Evolutionary conservation across 2,113 vertebrate species (phyloP), one percentile per base, ranked within the genome.

Genomic region (Oreochromis niloticus): DNA sequence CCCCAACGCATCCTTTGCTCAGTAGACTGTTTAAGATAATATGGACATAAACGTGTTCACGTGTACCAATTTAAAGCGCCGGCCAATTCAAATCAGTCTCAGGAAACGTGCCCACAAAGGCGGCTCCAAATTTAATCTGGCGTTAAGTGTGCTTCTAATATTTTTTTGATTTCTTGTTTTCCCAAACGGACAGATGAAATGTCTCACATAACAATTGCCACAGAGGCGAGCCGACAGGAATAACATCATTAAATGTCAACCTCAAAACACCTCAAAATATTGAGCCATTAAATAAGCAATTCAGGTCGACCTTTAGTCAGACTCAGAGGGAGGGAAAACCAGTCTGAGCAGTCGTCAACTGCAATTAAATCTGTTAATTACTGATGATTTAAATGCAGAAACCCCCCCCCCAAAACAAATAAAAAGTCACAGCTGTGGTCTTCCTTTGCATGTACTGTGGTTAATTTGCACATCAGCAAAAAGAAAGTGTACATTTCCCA

Each of bases 221-320:
- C 22, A 52, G 46, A 86, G 17, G 8, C 73, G 10, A 55, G n/a
- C 32, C 7, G 3, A 39, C 9, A 83, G 32, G 17, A 86, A 79
- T 24, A 46, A 87, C 52, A 43, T 24, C 9, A 81, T 27, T 79
- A 84, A 91, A 80, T 24, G 57, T 82, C 85, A 84, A 17, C 11
- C 36, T 14, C 19, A 11, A 54, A 88, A 82, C 4, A 22, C 43
- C 36, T 55, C 2, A 46, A 85, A 83, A 90, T 71, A 85, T 66
- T 6, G 32, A 79, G 55, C 24, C 79, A 68, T 36, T 86, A 46
- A 34, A 68, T 16, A 22, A 17, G 43, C 12, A 32, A 27, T 88
- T 87, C 27, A 84, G 84, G 59, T 8, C 82, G 86, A 88, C 87
- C 43, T 89, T 89, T 83, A 36, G 24, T 30, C 41, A 55, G 41